Conservation (phyloP, 2,113 vertebrate genomes). For the Hepsetus odoe region DNA sequence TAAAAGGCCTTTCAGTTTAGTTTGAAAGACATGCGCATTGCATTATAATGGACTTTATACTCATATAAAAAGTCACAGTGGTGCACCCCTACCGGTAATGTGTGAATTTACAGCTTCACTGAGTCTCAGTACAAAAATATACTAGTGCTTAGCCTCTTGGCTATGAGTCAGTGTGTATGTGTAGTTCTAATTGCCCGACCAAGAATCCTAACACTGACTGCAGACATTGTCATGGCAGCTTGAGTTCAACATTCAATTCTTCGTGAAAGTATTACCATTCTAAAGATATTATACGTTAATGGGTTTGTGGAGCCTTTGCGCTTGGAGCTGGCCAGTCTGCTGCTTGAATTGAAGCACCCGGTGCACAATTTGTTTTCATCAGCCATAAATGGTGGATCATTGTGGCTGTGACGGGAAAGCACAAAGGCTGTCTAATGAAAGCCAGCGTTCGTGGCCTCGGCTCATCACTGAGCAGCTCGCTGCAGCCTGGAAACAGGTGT, state of each 20-base stretch:
- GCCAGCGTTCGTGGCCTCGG: slow-evolving; percentile 42
- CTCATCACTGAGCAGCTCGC: slow-evolving; percentile 46
- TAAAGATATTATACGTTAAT: slow-evolving; percentile 46
- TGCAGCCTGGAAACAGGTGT: slow-evolving; percentile 58
- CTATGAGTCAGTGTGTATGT: neutral
- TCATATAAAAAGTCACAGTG: neutral
- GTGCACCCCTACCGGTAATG: no score
- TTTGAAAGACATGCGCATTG: slow-evolving; percentile 18
- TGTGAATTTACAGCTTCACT: neutral
- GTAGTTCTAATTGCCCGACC: neutral
- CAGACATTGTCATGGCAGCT: slow-evolving; percentile 6
- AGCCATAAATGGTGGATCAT: slow-evolving; percentile 55
- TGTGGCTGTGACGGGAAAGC: slow-evolving; percentile 53
- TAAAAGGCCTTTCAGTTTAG: slow-evolving; percentile 27
- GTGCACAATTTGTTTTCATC: slow-evolving; percentile 62
- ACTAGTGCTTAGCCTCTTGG: neutral
- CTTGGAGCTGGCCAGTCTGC: slow-evolving; percentile 45
- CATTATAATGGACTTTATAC: slow-evolving; percentile 1
- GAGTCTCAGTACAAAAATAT: no score
- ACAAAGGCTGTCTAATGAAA: slow-evolving; percentile 59
- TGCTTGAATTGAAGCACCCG: slow-evolving; percentile 45
- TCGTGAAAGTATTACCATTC: slow-evolving; percentile 40
- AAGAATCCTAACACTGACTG: neutral
- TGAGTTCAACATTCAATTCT: slow-evolving; percentile 21
- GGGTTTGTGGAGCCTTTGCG: slow-evolving; percentile 38